Base-by-base conservation (phyloP, 2,113 vertebrate species). In the Chaenocephalus aceratus region DNA sequence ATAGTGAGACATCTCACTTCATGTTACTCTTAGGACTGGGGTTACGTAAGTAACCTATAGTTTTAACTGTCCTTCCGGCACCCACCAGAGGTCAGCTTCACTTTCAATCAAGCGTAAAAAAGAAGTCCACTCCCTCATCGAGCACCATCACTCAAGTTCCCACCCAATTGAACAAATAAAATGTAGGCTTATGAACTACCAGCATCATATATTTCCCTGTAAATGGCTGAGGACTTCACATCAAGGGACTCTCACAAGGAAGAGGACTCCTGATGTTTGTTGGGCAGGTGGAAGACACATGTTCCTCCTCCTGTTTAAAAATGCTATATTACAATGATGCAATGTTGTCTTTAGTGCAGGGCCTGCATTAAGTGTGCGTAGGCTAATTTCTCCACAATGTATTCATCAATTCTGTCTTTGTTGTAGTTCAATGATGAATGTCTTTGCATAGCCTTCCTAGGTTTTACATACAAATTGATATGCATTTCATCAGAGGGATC, bases 91-190 rank as follows among this genome's bases (percentile, higher is more conserved):
- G 87, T 90, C 91, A 77, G 60, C 59, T 64, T 91, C 89, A 92
- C 88, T 89, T 93, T 93, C 89, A 91, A 49, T 89, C 84, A 90
- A 80, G 79, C 86, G 68, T 89, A 85, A 83, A 86, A 90, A 90
- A 80, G 72, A 80, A 86, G 86, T 83, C 82, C 77, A 61, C 84
- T 87, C 72, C 52, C 79, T 81, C 79, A 62, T 44, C 2, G 0
- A 80, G n/a, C 58, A 16, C 79, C 72, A 91, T 91, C 86, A 81
- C 77, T 92, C 90, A 72, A 63, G 82, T 85, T 89, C 58, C 46
- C 1, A 77, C 88, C 86, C 82, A 72, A 86, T 84, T 84, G 80
- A 91, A 91, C 72, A 81, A 85, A 91, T 89, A 85, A 91, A 89
- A 85, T 74, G 74, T 18, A 49, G 79, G 79, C 79, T 88, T 83